These are phyloP conservation scores for Montifringilla adamsi DNA, from an alignment of 2,113 vertebrate genomes.

Conservation along the genomic window DNA sequence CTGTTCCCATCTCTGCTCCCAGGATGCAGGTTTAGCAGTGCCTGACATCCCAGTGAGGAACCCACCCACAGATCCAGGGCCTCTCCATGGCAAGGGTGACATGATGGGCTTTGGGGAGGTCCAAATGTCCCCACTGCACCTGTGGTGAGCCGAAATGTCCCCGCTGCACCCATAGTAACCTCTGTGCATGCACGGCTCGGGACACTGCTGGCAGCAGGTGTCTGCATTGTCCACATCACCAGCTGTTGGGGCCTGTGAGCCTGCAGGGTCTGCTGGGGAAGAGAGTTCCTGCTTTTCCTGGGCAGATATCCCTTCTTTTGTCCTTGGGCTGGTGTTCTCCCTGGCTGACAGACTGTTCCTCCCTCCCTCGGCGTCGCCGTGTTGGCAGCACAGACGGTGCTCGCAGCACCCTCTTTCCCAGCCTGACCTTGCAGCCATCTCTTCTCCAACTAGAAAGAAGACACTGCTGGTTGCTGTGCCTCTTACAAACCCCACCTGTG, in stretches of 20 bases:
- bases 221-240: fast-evolving
- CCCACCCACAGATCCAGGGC: fast-evolving
- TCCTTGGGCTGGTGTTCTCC: not conserved
- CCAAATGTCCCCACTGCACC: fast-evolving
- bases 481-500: not conserved
- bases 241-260: not conserved
- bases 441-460: not conserved
- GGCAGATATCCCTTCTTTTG: not conserved
- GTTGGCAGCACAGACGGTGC: not conserved
- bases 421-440: not conserved
- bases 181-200: fast-evolving
- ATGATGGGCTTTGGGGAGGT: not conserved
- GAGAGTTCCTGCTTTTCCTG: not conserved
- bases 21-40: fast-evolving
- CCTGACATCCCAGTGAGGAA: not conserved
- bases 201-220: not conserved
- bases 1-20: not conserved
- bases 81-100: fast-evolving
- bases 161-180: not conserved
- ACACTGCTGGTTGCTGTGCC: not conserved
- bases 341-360: not conserved
- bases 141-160: not conserved
- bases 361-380: fast-evolving
- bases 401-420: not conserved
- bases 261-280: not conserved